Base-by-base conservation (phyloP, 2,113 vertebrate species). In the Leucosticte australis region DNA sequence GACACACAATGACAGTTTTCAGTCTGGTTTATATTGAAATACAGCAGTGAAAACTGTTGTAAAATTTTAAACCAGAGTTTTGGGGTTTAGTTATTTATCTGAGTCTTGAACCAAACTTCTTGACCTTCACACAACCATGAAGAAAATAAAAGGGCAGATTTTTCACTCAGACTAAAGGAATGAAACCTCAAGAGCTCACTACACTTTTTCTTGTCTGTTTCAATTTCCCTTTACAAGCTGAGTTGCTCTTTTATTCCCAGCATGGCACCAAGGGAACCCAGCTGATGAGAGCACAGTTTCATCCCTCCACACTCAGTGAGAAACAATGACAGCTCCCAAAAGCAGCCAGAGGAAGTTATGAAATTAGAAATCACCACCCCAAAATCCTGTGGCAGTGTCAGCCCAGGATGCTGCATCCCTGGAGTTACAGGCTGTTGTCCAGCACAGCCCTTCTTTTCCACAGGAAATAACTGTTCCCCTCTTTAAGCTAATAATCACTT, bases 401-500 rank as follows among this genome's bases (percentile, higher is more conserved):
- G 42, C n/a, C n/a, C 63, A 50, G 27, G 35, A 23, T 46, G n/a
- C 30, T 22, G 1, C 46, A 44, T 8, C 18, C 20, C 47, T 0
- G 0, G 33, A 79, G 22, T 5, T 20, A 9, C 33, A 78, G 37
- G 49, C 30, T 3, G 10, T 0, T 2, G 3, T 28, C 44, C 46
- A 37, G 44, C 55, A 62, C 31, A 59, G 39, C 21, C 42, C 15
- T 31, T 47, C 62, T 69, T 79, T 62, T 41, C 39, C 50, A 56
- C 12, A 59, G 71, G 67, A 90, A 90, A 83, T 74, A 83, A 81
- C 9, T 41, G 24, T 64, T 75, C 92, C 57, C 87, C 87, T 92
- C 92, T 77, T 84, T 95, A 92, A 95, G 69, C 86, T 95, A 94
- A 94, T 95, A 89, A 94, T 92, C 87, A 89, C 73, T 13, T 81